Evolutionary conservation across 92 coral and sea anemone genomes (phyloP).

Genomic region (Siderastrea radians): DNA sequence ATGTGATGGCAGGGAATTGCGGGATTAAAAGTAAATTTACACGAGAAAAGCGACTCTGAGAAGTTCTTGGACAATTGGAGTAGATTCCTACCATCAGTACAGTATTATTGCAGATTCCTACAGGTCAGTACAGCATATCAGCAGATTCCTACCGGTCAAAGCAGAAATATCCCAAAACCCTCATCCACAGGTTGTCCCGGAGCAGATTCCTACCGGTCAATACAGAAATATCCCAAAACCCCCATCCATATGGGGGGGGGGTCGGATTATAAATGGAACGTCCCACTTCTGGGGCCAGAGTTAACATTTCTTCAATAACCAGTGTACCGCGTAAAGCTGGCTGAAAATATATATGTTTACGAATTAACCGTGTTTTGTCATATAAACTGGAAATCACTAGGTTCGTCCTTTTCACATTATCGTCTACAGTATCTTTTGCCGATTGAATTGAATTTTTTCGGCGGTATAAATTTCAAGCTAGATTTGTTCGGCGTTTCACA

Average conservation of each 20-base stretch:
- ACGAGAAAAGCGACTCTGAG: background rate
- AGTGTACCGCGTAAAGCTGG: too few species aligned
- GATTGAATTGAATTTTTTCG: too few species aligned
- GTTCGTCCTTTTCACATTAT: too few species aligned
- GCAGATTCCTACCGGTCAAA: constrained; percentile 1
- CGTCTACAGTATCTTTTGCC: too few species aligned
- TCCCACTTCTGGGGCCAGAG: background rate
- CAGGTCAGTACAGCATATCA: background rate
- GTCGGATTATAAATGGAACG: constrained; percentile 11
- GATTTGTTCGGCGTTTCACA: too few species aligned
- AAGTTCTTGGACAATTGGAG: background rate
- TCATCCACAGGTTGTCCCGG: too few species aligned
- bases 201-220: background rate
- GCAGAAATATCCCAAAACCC: background rate
- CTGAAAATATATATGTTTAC: too few species aligned
- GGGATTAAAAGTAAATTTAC: background rate
- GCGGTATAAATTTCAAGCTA: too few species aligned
- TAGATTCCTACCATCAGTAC: background rate
- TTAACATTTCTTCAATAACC: too few species aligned
- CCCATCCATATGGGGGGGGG: constrained; percentile 5
- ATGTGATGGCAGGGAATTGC: background rate
- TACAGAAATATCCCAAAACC: background rate
- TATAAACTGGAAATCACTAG: too few species aligned
- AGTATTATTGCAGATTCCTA: constrained; percentile 11
- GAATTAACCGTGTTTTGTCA: too few species aligned